Conservation (phyloP, 2,113 vertebrate genomes). For the Pluvianellus socialis region DNA sequence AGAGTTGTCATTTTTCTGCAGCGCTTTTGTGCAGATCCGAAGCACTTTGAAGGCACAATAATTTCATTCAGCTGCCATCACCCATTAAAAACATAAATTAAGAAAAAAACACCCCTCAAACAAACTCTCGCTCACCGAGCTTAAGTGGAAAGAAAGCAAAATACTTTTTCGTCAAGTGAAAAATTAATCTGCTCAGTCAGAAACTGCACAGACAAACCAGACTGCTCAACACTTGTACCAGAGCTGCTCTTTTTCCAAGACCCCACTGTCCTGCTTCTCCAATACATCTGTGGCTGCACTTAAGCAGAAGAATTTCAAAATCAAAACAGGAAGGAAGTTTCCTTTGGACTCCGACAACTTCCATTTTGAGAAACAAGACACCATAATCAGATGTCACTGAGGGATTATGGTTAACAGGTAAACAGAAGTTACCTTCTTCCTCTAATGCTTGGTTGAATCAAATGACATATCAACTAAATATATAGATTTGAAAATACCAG, state of each 20-base stretch:
- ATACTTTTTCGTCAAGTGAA: neutral
- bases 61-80: neutral
- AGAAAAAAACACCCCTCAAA: neutral
- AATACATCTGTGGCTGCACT: neutral
- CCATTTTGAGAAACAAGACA: neutral
- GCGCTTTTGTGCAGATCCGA: neutral
- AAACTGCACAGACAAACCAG: neutral
- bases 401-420: neutral
- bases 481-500: neutral
- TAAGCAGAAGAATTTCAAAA: neutral
- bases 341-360: neutral
- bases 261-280: neutral
- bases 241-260: neutral
- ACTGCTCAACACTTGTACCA: neutral
- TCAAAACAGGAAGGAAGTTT: neutral
- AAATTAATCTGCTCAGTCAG: neutral
- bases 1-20: neutral
- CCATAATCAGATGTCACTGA: neutral
- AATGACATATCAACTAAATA: neutral
- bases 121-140: neutral
- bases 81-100: neutral
- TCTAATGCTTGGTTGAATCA: neutral
- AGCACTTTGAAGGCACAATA: neutral
- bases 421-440: neutral
- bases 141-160: neutral